Percentiles rank a stretch among this genome's conserved stretches.
phyloP scores from a whole-genome alignment of 1,140 invertebrate species.

The Planococcus citri region DNA sequence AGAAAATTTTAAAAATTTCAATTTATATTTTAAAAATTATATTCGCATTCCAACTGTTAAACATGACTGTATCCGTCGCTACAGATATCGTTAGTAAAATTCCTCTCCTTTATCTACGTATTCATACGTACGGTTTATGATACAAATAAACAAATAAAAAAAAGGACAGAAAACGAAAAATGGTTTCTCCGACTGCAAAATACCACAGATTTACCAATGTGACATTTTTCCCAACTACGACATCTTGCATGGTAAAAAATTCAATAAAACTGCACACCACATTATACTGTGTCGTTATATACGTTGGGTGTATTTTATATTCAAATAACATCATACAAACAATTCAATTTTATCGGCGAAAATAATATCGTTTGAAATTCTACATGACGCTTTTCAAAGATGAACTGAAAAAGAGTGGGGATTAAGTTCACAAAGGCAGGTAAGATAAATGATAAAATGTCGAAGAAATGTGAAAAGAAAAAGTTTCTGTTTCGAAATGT shows the following conservation, averaged over 20 bases:
- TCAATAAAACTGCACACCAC: background rate
- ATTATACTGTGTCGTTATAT: background rate
- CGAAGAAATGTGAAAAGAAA: background rate
- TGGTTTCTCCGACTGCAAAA: background rate
- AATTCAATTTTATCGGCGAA: background rate
- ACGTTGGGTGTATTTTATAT: background rate
- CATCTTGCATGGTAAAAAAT: background rate
- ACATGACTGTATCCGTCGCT: too few relatives aligned
- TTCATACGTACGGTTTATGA: background rate
- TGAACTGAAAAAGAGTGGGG: background rate
- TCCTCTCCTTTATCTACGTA: background rate
- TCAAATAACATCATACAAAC: background rate
- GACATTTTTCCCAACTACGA: background rate
- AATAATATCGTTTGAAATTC: too few relatives aligned
- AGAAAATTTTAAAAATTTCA: too few relatives aligned
- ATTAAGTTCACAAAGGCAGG: background rate
- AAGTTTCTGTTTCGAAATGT: background rate
- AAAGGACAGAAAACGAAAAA: background rate
- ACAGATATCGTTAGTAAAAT: background rate
- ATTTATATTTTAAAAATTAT: too few relatives aligned
- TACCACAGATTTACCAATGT: background rate
- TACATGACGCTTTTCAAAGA: too few relatives aligned
- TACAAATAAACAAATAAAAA: too few relatives aligned
- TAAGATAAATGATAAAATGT: background rate
- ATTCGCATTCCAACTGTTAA: background rate